A percentile compares a stretch with the other conserved stretches of the same genome.
Evolutionary conservation across 1,140 invertebrate species (phyloP).

Genomic region (Dryas iulia): DNA sequence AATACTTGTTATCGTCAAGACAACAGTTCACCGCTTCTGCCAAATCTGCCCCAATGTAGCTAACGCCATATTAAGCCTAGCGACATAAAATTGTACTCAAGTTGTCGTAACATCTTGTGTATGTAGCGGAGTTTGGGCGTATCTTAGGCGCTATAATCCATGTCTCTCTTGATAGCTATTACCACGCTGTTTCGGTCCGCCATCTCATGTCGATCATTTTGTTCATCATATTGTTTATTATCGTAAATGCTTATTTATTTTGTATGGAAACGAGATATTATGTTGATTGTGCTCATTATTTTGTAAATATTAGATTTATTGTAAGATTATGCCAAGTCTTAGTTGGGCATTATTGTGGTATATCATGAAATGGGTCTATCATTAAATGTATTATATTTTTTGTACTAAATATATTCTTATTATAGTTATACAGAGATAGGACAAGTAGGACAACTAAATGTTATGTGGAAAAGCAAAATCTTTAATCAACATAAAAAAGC

Average conservation of each 20-base stretch:
- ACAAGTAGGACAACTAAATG: background rate
- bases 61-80: slow-evolving; percentile 23
- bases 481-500: too few species aligned
- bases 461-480: too few species aligned
- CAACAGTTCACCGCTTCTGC: background rate
- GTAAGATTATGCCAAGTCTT: background rate
- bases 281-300: background rate
- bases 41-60: slow-evolving; percentile 18
- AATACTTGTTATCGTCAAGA: slow-evolving; percentile 4
- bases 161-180: slow-evolving; percentile 18
- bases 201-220: slow-evolving; percentile 19
- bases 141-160: slow-evolving; percentile 27
- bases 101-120: slow-evolving; percentile 26
- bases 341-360: background rate
- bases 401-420: too few species aligned
- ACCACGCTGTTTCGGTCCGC: slow-evolving; percentile 17
- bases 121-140: slow-evolving; percentile 13
- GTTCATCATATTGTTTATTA: background rate
- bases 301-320: background rate
- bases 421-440: background rate
- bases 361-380: background rate
- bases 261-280: background rate
- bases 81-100: slow-evolving; percentile 35
- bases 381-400: background rate
- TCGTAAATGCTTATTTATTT: background rate